Evolutionary conservation across 1,140 invertebrate species (phyloP), one percentile per base, ranked within the genome.

Genomic region (Pseudomyrmex sp.): DNA sequence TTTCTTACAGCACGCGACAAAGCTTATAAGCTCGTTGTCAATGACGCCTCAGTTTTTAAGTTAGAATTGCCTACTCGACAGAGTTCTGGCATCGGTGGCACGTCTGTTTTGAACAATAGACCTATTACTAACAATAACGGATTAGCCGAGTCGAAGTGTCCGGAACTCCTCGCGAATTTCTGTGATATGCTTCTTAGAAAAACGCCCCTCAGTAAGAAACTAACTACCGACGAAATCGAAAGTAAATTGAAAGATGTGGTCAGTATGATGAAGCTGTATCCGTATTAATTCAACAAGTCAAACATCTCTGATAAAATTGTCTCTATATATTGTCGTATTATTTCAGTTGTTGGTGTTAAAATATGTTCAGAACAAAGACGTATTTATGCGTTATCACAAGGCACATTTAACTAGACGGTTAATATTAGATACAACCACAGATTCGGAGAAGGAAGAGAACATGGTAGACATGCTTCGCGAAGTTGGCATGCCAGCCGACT

Each of bases 371-470:
- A 99, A 99, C 93, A 99, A 99, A 94, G 99, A 99, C 95, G 98
- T 99, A 8, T 99, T 99, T 93, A 99, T 99, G 99, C 95, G 99
- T 84, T 99, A 99, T 94, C 98, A 99, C 94, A 99, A 99, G 95
- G 98, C 98, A 56, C 99, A 99, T 95, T 95, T 99, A 86, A 99
- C 99, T 35, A 95, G 99, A 88, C 96, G 99, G 89, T 96, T 99
- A 48, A 99, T 99, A 91, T 95, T 99, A 68, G 98, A 99, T 90
- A 98, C 98, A 15, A 99, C 98, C 89, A 98, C 99, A 2, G 99
- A 99, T 95, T 99, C 98, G 87, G 99, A 99, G 93, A 99, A 99
- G 93, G 99, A 99, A 94, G 99, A 99, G 94, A 99, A 99, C 93
- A 99, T 99, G 98, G 99, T 99, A 0, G 99, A 99, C 93, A 99